These are phyloP conservation scores for Chesias legatella DNA, from an alignment of 2,888 invertebrate genomes.

Conservation along the genomic window DNA sequence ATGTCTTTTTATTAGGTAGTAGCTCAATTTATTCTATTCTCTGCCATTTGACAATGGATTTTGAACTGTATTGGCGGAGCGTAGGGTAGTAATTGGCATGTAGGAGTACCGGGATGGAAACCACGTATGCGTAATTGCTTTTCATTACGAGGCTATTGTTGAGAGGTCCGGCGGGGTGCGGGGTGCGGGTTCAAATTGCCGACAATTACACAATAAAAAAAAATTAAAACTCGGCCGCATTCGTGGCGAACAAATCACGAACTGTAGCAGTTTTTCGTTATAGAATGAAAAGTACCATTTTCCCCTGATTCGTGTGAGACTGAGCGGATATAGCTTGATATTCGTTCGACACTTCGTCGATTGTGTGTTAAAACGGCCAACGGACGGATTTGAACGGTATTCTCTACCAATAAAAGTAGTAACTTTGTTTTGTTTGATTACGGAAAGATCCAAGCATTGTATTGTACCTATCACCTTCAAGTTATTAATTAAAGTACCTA, in stretches of 20 bases:
- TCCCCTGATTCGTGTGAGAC: too few relatives aligned
- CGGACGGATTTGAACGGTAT: too few relatives aligned
- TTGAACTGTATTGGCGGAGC: constrained; percentile 14
- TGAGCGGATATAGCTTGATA: too few relatives aligned
- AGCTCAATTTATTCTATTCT: constrained; percentile 75
- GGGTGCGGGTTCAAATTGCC: constrained; percentile 61
- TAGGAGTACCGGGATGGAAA: constrained; percentile 44
- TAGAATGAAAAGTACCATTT: background rate
- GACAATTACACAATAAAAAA: constrained; percentile 76
- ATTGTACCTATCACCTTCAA: too few relatives aligned
- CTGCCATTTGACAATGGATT: constrained; percentile 28
- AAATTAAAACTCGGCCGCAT: constrained; percentile 60
- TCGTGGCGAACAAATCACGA: constrained; percentile 17
- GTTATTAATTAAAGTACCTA: too few relatives aligned
- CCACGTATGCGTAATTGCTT: constrained; percentile 80
- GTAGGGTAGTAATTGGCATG: constrained; percentile 37
- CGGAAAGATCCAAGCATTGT: too few relatives aligned
- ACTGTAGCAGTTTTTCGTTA: constrained; percentile 6
- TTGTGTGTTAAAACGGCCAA: too few relatives aligned
- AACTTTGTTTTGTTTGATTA: too few relatives aligned
- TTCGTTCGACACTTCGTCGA: too few relatives aligned
- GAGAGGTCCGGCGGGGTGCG: constrained; percentile 40
- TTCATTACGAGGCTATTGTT: constrained; percentile 74
- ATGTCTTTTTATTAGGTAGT: constrained; percentile 75
- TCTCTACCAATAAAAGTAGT: too few relatives aligned